Percentiles rank a stretch among this genome's conserved stretches.
These are phyloP conservation scores for Diogma glabrata DNA, from an alignment of 2,888 invertebrate genomes.

Conservation along the genomic window DNA sequence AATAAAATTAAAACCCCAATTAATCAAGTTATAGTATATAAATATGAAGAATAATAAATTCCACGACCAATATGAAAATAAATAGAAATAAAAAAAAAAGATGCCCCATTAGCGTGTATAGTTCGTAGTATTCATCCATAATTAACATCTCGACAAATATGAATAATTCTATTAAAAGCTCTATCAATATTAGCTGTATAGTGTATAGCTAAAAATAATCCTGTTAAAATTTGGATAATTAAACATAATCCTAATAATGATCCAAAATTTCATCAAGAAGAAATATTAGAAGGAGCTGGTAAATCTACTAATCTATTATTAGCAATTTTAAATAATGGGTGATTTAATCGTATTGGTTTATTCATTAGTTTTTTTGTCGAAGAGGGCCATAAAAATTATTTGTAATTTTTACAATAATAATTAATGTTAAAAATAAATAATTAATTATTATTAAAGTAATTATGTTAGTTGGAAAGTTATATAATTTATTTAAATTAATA, in stretches of 20 bases:
- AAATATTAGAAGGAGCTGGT: conserved; percentile 50
- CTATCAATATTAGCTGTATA: conserved; percentile 49
- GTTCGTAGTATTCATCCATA: conserved; percentile 53
- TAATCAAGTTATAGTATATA: conserved; percentile 45
- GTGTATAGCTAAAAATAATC: conserved; percentile 58
- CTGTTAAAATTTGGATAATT: conserved; percentile 54
- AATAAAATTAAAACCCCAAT: conserved; percentile 51
- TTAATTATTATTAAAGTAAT: conserved; percentile 43
- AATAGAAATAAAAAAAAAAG: too few species aligned
- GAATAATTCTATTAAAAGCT: conserved; percentile 54
- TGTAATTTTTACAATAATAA: conserved; percentile 47
- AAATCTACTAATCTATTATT: conserved; percentile 47
- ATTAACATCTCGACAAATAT: conserved; percentile 59
- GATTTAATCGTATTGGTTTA: conserved; percentile 37
- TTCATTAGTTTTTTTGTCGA: conserved; percentile 41
- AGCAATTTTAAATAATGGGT: conserved; percentile 44
- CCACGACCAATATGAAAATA: not conserved
- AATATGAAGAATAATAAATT: conserved; percentile 38
- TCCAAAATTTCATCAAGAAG: conserved; percentile 56
- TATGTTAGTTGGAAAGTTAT: conserved; percentile 41
- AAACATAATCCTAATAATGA: conserved; percentile 50
- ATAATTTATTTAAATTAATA: conserved; percentile 43
- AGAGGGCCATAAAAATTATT: conserved; percentile 43
- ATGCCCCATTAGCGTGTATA: conserved; percentile 59
- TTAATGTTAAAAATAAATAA: conserved; percentile 47